Base-by-base conservation (phyloP, 2,797 vertebrate genomes). In the Paramormyrops hopkinsi region DNA sequence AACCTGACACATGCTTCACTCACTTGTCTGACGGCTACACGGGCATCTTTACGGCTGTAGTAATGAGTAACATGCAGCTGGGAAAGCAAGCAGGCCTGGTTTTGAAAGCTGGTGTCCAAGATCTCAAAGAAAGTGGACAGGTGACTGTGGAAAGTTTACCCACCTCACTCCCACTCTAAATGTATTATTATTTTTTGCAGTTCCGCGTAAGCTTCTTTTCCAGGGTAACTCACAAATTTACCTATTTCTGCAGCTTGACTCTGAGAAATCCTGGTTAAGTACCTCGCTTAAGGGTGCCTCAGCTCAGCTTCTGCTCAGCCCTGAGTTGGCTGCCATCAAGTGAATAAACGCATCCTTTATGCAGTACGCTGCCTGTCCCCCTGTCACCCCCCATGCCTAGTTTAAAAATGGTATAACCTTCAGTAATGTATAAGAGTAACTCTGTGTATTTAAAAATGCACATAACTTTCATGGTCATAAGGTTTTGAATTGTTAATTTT, bases 181-280 rank as follows among this genome's bases (percentile, higher is more conserved):
- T 85, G 22, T 85, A 29, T 85, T 83, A 48, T 83, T 85, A 85
- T 85, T 51, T 85, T 85, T 85, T 50, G 82, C 37, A 82, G 41
- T 82, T 82, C 44, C 29, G 41, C 7, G 44, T 48, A 83, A 44
- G 41, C n/a, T n/a, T 48, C 46, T 51, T 51, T 29, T 51, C 82
- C 82, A 85, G 44, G 48, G 48, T 51, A 25, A 29, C 82, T 85
- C 48, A 46, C 82, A 25, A 25, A 48, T 51, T 85, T 85, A 51
- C 48, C 82, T 48, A 85, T 85, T 48, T 50, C 22, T 29, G 50
- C 82, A 50, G 46, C 22, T 51, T 46, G 76, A 82, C 41, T 84
- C 46, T 50, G 82, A 12, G 82, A 22, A 29, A 51, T 51, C n/a
- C 46, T 14, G 82, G 82, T 85, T 85, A 85, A 85, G 48, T 85